Conservation (phyloP, 1,140 invertebrate species). For the Nasonia giraulti region DNA sequence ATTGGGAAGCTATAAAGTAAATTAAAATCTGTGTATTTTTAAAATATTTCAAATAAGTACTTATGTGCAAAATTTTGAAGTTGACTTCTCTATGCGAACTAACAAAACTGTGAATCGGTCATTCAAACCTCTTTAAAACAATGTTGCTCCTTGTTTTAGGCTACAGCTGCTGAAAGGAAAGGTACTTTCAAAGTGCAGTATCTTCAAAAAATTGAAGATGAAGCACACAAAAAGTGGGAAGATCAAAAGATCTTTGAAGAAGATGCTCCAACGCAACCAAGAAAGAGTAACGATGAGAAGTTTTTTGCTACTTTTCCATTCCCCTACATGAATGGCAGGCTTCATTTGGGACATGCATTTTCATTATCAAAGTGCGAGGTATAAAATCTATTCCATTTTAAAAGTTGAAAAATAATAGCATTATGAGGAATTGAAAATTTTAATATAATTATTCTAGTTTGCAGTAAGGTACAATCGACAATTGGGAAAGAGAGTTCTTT, state of each 20-base stretch:
- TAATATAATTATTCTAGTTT: slow-evolving; percentile 80
- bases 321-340: slow-evolving; percentile 99
- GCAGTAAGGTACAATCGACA: slow-evolving; percentile 92
- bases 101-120: not conserved
- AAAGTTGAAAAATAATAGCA: not conserved
- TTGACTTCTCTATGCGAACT: not conserved
- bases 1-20: not conserved
- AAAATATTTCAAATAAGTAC: not conserved
- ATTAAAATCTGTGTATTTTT: not conserved
- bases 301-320: slow-evolving; percentile 97
- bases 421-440: slow-evolving; percentile 5
- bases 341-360: slow-evolving; percentile 99
- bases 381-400: slow-evolving; percentile 44
- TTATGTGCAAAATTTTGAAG: not conserved
- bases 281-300: slow-evolving; percentile 83
- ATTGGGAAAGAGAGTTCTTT: slow-evolving; percentile 93
- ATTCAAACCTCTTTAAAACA: not conserved
- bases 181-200: slow-evolving; percentile 95
- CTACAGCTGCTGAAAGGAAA: slow-evolving; percentile 81
- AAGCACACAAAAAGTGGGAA: slow-evolving; percentile 90
- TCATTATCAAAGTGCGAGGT: slow-evolving; percentile 96
- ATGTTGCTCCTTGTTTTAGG: slow-evolving; percentile 5
- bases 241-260: slow-evolving; percentile 85
- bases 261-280: slow-evolving; percentile 80
- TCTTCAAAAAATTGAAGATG: slow-evolving; percentile 89